Base-by-base conservation (phyloP, 2,113 vertebrate species). In the Carassius carassius region DNA sequence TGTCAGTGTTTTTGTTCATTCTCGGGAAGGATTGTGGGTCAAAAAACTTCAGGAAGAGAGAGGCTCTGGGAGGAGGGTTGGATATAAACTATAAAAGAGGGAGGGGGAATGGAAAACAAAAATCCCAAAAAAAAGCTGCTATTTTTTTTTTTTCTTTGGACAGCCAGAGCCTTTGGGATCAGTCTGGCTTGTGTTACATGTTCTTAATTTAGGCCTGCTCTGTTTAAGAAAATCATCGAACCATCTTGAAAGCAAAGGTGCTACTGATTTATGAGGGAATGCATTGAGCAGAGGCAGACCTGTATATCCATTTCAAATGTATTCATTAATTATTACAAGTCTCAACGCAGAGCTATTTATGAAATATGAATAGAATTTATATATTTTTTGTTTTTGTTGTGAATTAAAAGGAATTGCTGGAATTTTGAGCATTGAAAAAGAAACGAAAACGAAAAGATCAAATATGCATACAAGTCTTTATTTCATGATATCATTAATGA, bases 61-160 rank as follows among this genome's bases (percentile, higher is more conserved):
- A 51, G 51, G 11, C 16, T 80, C 16, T 17, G 25, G 29, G 37
- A 16, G 25, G 63, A 69, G 62, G 73, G 29, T 81, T 47, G 67
- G 67, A 23, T 11, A 79, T 72, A 81, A 41, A 73, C 41, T 13
- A 81, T 54, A 81, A 84, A 84, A 86, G 44, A 35, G 80, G 81
- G 9, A 2, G 0, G 9, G 9, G 9, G 9, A 89, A 82, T 78
- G 85, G 84, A 91, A 88, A 89, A 90, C 79, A 85, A 56, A 87
- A 86, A 85, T 78, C 58, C 19, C 4, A 11, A 23, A 92, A 94
- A 94, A 92, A 93, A 93, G 92, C 92, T 94, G 93, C 94, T 94
- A 93, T 84, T 14, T 6, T n/a, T 73, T 1, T 63, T 85, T 84
- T 92, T 88, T 87, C 88, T 93, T 91, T 83, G 78, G 89, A 87